These are phyloP conservation scores for Aplodontia rufa DNA, from an alignment of 2,113 vertebrate genomes.

Conservation along the genomic window DNA sequence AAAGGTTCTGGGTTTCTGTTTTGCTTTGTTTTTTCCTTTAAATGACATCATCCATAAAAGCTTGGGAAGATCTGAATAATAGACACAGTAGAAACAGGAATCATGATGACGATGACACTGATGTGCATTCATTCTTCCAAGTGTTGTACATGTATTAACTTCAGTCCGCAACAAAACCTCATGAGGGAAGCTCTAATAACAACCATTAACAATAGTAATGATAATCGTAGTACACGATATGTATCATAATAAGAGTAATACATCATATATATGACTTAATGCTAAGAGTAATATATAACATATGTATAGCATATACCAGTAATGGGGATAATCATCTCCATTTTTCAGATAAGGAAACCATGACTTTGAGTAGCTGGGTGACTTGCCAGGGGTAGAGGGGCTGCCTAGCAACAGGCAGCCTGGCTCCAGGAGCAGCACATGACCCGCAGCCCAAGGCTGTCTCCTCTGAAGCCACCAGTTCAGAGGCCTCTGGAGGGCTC, in stretches of 20 bases:
- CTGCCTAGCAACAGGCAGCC: neutral
- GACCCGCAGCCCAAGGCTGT: neutral
- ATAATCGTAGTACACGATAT: neutral
- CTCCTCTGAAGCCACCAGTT: neutral
- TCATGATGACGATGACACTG: neutral
- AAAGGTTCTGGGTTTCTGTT: neutral
- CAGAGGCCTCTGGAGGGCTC: neutral
- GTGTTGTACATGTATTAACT: neutral
- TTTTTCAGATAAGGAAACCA: neutral
- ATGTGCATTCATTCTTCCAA: neutral
- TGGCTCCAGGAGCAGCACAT: accelerated
- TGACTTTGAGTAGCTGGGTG: neutral
- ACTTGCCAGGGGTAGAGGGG: neutral
- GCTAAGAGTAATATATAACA: neutral
- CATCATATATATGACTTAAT: neutral
- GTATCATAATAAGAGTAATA: neutral
- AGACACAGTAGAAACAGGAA: neutral
- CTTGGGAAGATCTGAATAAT: neutral
- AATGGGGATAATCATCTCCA: neutral
- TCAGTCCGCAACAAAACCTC: neutral
- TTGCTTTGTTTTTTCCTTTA: neutral
- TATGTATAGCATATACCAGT: neutral
- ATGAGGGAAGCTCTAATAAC: neutral
- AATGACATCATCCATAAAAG: neutral
- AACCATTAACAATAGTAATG: neutral